These are phyloP conservation scores for Paralichthys olivaceus DNA, from an alignment of 2,113 vertebrate species.

Conservation along the genomic window DNA sequence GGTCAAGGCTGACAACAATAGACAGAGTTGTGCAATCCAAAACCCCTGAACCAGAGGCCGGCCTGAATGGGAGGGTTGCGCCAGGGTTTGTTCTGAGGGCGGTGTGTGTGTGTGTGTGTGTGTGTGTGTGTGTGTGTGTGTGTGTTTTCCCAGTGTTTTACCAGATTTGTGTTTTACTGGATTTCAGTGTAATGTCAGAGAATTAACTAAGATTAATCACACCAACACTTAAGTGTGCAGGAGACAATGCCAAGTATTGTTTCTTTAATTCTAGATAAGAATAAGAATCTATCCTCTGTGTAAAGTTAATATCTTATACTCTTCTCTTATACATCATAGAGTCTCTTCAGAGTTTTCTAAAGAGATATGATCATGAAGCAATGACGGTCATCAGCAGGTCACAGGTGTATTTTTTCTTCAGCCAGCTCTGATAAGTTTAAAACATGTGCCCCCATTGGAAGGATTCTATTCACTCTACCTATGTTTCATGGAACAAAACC, in stretches of 20 bases:
- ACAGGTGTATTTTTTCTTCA: neutral
- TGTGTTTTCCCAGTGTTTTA: conserved; percentile 47
- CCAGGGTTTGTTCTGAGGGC: conserved; percentile 16
- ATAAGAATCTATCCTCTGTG: neutral
- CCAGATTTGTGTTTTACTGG: conserved; percentile 36
- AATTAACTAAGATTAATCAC: conserved; percentile 13
- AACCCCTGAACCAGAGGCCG: conserved; percentile 61
- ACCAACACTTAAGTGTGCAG: neutral
- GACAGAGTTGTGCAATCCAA: conserved; percentile 74
- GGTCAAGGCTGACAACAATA: conserved; percentile 79
- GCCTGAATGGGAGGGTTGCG: conserved; percentile 22
- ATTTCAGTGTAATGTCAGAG: conserved; percentile 21
- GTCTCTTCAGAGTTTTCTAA: neutral
- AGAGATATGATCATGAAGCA: conserved; percentile 8
- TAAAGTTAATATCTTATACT: neutral
- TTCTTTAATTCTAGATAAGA: neutral
- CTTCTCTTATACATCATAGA: neutral
- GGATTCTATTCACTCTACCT: conserved; percentile 11
- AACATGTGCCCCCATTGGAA: neutral
- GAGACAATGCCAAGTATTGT: neutral
- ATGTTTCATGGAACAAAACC: conserved; percentile 42
- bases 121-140: neutral
- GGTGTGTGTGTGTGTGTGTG: conserved; percentile 13
- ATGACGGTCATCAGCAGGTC: conserved; percentile 26
- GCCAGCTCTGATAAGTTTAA: conserved; percentile 18